Evolutionary conservation across 2,113 vertebrate species (phyloP), one percentile per base, ranked within the genome.

Genomic region (Columba janthina): DNA sequence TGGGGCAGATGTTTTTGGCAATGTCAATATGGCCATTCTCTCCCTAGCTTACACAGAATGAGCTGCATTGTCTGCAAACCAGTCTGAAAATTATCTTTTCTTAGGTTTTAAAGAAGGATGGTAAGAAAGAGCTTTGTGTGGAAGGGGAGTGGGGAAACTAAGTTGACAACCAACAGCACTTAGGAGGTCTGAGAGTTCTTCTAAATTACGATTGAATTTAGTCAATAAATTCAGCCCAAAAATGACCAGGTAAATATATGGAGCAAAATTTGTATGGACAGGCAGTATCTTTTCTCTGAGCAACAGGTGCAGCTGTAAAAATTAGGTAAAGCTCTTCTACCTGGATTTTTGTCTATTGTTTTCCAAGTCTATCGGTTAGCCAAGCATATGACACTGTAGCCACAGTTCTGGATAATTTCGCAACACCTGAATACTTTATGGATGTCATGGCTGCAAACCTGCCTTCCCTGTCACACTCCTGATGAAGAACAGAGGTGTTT

Each of bases 281-380:
- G 15, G 36, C 8, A 46, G 18, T 44, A 46, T 38, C 28, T 64
- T 74, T 74, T 53, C 32, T 70, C 12, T 34, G 24, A 75, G 74
- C 14, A 62, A 69, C 29, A 36, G 16, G 22, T 54, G 54, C 26
- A 79, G 32, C 31, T 67, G 56, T 15, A 69, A 79, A 61, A 62
- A 57, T 2, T 4, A 57, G 20, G 16, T 12, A 40, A 79, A 84
- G 3, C 9, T 85, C 29, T 79, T 51, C 48, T 79, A 32, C 10
- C 17, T 85, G 51, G 42, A 80, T 53, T 85, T 80, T 75, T 53
- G 20, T 75, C 28, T 57, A 9, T 46, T 75, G 25, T 64, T 75
- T 93, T 58, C 50, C 29, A 85, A 8, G 4, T 12, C 42, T 57
- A 44, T 22, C 0, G 0, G 2, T 4, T 73, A 58, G n/a, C 32